These are phyloP conservation scores for Propithecus coquereli DNA, from an alignment of 2,113 vertebrate species.

Conservation along the genomic window DNA sequence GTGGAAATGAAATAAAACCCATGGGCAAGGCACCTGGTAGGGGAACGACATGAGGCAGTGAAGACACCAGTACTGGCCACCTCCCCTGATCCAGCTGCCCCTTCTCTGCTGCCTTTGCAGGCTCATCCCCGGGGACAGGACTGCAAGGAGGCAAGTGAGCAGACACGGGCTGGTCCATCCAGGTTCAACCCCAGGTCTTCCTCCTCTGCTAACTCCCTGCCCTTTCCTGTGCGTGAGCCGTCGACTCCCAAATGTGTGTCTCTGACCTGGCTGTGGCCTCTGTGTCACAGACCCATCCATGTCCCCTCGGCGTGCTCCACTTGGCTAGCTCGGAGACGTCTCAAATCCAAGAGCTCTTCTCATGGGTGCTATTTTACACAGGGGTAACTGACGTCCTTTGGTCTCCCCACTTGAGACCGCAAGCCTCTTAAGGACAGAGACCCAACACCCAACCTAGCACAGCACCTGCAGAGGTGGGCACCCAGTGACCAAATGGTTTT, in stretches of 20 bases:
- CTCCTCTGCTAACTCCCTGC: neutral
- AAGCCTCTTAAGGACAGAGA: neutral
- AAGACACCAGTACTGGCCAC: too few species aligned
- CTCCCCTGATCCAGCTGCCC: too few species aligned
- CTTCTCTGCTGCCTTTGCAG: neutral
- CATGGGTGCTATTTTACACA: neutral
- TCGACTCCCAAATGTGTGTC: accelerated
- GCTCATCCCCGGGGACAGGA: neutral
- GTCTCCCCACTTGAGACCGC: neutral
- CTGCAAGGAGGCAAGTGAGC: neutral
- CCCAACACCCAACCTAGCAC: neutral
- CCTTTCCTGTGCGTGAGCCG: accelerated
- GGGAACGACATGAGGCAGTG: neutral
- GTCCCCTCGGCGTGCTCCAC: neutral
- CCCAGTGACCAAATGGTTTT: neutral
- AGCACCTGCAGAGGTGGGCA: neutral
- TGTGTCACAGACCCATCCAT: too few species aligned
- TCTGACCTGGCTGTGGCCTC: neutral
- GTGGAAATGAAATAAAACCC: neutral
- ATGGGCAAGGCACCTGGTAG: neutral
- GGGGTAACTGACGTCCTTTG: neutral
- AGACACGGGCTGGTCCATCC: too few species aligned
- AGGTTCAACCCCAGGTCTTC: neutral
- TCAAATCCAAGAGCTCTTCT: neutral
- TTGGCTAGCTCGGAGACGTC: neutral